phyloP scores from a whole-genome alignment of 1,140 invertebrate species.

The Phenacoccus solenopsis region DNA sequence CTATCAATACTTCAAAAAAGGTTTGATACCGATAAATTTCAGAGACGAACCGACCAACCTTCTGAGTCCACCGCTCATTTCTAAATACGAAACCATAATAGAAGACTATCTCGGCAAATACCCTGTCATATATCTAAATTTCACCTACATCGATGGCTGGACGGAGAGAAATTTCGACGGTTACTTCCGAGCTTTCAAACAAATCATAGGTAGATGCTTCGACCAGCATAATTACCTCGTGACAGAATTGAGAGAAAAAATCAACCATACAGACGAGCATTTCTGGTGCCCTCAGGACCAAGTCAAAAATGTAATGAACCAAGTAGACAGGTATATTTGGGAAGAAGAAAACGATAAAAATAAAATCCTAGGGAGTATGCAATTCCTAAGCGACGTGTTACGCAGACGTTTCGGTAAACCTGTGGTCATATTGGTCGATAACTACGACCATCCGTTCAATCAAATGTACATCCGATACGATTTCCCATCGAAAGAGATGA shows the following conservation, averaged over 20 bases:
- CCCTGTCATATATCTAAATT: background rate
- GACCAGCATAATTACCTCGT: no score
- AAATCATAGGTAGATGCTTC: no score
- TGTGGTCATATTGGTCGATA: background rate
- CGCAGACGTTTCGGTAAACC: background rate
- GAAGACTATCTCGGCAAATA: background rate
- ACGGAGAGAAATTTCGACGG: no score
- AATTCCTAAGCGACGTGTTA: background rate
- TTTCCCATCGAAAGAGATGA: background rate
- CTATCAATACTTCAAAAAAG: background rate
- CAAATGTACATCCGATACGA: background rate
- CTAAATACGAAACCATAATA: background rate
- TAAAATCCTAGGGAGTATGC: background rate
- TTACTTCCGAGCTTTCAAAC: no score
- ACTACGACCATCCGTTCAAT: background rate
- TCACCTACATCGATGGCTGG: no score
- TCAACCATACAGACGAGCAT: no score
- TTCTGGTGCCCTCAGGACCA: no score
- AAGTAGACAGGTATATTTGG: no score
- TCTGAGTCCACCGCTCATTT: background rate
- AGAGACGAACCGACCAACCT: background rate
- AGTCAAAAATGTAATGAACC: no score
- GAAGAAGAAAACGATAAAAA: no score
- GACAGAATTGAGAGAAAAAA: no score
- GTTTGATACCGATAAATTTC: background rate